Conservation (phyloP, 30 jellyfish, hydroid and myxozoan species). For the Cassiopea xamachana region DNA sequence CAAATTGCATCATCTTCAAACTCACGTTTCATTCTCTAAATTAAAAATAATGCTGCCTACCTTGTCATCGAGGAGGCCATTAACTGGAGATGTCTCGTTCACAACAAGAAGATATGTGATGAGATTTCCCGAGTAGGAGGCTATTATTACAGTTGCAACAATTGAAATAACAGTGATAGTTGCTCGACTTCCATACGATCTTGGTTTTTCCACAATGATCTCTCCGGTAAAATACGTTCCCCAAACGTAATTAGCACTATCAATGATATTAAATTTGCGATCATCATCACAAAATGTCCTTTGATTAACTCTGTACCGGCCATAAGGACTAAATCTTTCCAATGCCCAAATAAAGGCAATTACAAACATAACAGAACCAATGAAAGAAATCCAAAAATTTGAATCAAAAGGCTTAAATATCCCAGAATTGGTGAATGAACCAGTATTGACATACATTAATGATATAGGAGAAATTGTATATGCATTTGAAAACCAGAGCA, state of each 20-base stretch:
- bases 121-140: constrained; percentile 33
- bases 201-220: constrained; percentile 27
- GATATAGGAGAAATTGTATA: background rate
- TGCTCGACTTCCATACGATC: constrained; percentile 4
- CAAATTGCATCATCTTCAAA: background rate
- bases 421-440: background rate
- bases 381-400: background rate
- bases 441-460: background rate
- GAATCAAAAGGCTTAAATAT: constrained; percentile 15
- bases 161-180: background rate
- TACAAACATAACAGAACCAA: background rate
- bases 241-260: constrained; percentile 47
- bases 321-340: constrained; percentile 34
- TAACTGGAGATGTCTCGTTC: constrained; percentile 17
- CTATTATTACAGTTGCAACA: background rate
- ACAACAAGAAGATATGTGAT: constrained; percentile 23
- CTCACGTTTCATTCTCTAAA: background rate
- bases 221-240: constrained; percentile 45
- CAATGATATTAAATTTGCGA: constrained; percentile 1
- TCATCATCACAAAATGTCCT: background rate
- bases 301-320: background rate
- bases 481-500: constrained; percentile 15
- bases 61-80: constrained; percentile 24
- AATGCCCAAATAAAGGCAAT: constrained; percentile 12
- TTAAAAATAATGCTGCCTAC: background rate